Conservation (phyloP, 35 echinoderm and acorn worm species). For the Ophiothrix spiculata region DNA sequence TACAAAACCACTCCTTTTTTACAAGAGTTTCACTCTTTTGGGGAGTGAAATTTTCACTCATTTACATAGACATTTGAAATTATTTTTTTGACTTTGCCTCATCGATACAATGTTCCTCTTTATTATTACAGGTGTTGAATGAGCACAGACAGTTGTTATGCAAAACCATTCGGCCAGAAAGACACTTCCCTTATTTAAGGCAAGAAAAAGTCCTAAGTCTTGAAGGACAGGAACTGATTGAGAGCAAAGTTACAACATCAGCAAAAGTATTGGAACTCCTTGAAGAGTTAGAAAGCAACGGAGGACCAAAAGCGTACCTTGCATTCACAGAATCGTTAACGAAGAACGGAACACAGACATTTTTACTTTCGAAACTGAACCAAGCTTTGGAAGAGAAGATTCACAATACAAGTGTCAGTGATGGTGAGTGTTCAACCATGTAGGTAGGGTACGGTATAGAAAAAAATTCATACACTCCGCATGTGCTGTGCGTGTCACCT, state of each 20-base stretch:
- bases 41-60: too few species aligned
- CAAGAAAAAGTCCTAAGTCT: slow-evolving; percentile 1
- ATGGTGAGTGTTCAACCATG: neutral
- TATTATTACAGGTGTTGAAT: slow-evolving; percentile 11
- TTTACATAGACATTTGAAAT: too few species aligned
- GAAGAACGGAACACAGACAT: slow-evolving; percentile 12
- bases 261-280: slow-evolving; percentile 2
- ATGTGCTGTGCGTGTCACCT: too few species aligned
- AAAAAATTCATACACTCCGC: too few species aligned
- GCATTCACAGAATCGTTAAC: slow-evolving; percentile 2
- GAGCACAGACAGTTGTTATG: slow-evolving; percentile 7
- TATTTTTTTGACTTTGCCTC: too few species aligned
- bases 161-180: neutral
- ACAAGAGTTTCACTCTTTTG: too few species aligned
- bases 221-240: slow-evolving; percentile 7
- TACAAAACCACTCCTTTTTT: too few species aligned
- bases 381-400: slow-evolving; percentile 1
- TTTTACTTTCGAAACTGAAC: neutral
- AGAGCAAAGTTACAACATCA: neutral
- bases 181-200: slow-evolving; percentile 3
- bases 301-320: slow-evolving; percentile 9
- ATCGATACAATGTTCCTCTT: too few species aligned
- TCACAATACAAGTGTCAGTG: neutral
- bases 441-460: too few species aligned
- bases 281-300: slow-evolving; percentile 23